Percentiles rank a stretch among this genome's conserved stretches.
Evolutionary conservation across 2,797 vertebrate genomes (phyloP).

Genomic region (Sparus aurata): DNA sequence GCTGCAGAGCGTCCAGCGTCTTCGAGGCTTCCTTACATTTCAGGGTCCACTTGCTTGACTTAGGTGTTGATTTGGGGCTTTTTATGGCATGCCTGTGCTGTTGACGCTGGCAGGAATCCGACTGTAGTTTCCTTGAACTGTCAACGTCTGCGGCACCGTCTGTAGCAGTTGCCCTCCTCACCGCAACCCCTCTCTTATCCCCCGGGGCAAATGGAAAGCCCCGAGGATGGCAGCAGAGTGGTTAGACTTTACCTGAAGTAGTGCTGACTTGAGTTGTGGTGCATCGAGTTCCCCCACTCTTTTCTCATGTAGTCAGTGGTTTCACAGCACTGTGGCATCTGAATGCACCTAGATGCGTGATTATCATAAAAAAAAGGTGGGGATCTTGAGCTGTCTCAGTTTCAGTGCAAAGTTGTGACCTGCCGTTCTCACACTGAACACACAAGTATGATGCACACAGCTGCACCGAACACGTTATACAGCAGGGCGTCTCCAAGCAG

Average conservation of each 20-base stretch:
- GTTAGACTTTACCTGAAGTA: slow-evolving; percentile 70
- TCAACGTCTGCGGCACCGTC: slow-evolving; percentile 26
- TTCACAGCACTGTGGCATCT: slow-evolving; percentile 20
- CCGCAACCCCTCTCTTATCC: slow-evolving; percentile 54
- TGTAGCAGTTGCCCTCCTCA: slow-evolving; percentile 49
- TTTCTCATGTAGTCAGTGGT: slow-evolving; percentile 61
- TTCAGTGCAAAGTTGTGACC: slow-evolving; percentile 3
- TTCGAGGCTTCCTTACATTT: slow-evolving; percentile 23
- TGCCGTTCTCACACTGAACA: slow-evolving; percentile 5
- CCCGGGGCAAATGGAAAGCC: slow-evolving; percentile 75
- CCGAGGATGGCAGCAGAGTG: slow-evolving; percentile 57
- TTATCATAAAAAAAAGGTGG: not conserved
- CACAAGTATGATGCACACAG: slow-evolving; percentile 10
- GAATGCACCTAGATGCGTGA: slow-evolving; percentile 11
- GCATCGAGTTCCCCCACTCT: slow-evolving; percentile 60
- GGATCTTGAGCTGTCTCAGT: slow-evolving; percentile 22
- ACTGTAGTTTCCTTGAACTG: slow-evolving; percentile 65
- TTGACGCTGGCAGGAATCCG: slow-evolving; percentile 61
- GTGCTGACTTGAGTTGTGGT: slow-evolving; percentile 69
- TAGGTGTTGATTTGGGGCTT: slow-evolving; percentile 30
- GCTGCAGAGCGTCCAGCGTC: not conserved
- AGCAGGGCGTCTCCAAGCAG: slow-evolving; percentile 18
- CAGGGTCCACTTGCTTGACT: slow-evolving; percentile 34
- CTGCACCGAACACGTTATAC: not conserved
- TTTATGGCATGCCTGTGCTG: slow-evolving; percentile 25